phyloP scores from a whole-genome alignment of 2,888 invertebrate genomes.

The Hyposoter didymator region DNA sequence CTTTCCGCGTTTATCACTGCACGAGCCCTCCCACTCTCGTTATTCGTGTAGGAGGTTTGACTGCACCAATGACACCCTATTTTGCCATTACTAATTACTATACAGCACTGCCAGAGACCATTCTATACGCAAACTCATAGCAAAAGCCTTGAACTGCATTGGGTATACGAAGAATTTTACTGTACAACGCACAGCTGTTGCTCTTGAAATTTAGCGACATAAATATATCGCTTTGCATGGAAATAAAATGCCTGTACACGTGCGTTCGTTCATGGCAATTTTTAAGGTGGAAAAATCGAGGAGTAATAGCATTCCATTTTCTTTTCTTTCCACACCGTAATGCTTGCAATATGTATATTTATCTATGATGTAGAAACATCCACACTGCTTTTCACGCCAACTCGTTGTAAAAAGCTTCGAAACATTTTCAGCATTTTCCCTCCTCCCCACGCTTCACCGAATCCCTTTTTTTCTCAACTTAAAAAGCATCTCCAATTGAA shows the following conservation, averaged over 20 bases:
- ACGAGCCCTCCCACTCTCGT: conserved; percentile 5
- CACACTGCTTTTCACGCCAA: not conserved
- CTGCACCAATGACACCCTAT: conserved; percentile 40
- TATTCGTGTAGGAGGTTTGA: conserved; percentile 5
- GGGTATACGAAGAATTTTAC: not conserved
- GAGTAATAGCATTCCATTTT: not conserved
- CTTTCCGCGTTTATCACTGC: conserved; percentile 24
- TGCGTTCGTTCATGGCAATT: not conserved
- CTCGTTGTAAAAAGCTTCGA: not conserved
- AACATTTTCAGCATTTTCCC: not conserved
- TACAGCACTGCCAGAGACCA: not conserved
- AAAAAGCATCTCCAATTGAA: not conserved
- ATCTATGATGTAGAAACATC: not conserved
- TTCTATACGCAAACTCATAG: not conserved
- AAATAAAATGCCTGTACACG: conserved; percentile 18
- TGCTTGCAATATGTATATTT: not conserved
- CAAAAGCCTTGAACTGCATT: not conserved
- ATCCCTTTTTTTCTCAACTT: not conserved
- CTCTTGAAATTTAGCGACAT: conserved; percentile 9
- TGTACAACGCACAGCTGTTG: conserved; percentile 35
- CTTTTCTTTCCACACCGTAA: conserved; percentile 1
- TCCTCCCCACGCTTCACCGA: not conserved
- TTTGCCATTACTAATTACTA: conserved; percentile 55
- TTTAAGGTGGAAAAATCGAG: not conserved
- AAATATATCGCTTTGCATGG: conserved; percentile 32